Evolutionary conservation across 2,797 vertebrate species (phyloP).

Genomic region (Trematomus bernacchii): DNA sequence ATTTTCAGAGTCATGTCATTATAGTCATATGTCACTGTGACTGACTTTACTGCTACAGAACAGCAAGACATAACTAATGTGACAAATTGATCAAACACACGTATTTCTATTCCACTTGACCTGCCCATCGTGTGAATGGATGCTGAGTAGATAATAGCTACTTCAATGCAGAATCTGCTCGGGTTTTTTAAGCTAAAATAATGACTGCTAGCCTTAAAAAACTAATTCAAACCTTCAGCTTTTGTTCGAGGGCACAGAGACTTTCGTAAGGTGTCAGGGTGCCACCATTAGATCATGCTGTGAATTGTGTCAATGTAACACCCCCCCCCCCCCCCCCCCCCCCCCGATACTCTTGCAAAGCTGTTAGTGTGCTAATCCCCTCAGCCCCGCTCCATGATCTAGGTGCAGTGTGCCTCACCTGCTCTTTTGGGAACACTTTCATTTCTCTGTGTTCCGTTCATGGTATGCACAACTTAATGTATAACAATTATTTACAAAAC

Average conservation of each 20-base stretch:
- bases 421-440: slow-evolving; percentile 56
- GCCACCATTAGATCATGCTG: slow-evolving; percentile 43
- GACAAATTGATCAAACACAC: slow-evolving; percentile 31
- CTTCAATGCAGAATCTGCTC: neutral
- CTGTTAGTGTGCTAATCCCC: slow-evolving; percentile 82
- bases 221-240: slow-evolving; percentile 21
- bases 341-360: slow-evolving; percentile 51
- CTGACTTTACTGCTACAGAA: neutral
- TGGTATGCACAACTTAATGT: too few species aligned
- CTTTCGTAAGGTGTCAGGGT: slow-evolving; percentile 61
- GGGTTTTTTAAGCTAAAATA: slow-evolving; percentile 6
- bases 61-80: neutral
- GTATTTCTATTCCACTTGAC: slow-evolving; percentile 17
- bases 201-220: neutral
- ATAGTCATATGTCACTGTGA: slow-evolving; percentile 13
- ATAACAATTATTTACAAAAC: too few species aligned
- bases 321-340: slow-evolving; percentile 26
- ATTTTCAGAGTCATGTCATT: neutral
- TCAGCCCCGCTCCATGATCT: slow-evolving; percentile 77
- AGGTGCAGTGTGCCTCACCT: slow-evolving; percentile 64
- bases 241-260: slow-evolving; percentile 29
- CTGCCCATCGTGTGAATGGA: neutral
- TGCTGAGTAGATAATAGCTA: neutral
- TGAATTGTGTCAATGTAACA: slow-evolving; percentile 60
- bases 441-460: too few species aligned